phyloP scores from a whole-genome alignment of 23 tunicate species.

The Halocynthia roretzi region DNA sequence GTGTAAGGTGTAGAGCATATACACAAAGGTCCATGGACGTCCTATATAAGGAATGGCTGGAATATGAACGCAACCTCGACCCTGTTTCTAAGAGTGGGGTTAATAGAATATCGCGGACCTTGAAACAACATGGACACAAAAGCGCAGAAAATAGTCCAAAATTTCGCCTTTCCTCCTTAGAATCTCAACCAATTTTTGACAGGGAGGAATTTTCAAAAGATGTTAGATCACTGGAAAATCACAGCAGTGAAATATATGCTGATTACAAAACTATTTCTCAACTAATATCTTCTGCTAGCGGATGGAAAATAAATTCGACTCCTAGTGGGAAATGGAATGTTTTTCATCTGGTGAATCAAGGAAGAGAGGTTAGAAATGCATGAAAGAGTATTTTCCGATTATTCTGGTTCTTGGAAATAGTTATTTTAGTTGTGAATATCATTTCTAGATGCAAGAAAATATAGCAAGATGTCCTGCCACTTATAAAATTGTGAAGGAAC shows the following conservation, averaged over 20 bases:
- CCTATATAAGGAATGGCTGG: neutral
- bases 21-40: neutral
- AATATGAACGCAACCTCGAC: neutral
- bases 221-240: slow-evolving; percentile 29
- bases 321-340: slow-evolving; percentile 51
- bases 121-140: too few relatives aligned
- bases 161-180: slow-evolving; percentile 30
- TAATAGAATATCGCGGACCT: too few relatives aligned
- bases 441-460: slow-evolving; percentile 39
- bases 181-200: slow-evolving; percentile 27
- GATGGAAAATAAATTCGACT: slow-evolving; percentile 54
- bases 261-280: slow-evolving; percentile 14
- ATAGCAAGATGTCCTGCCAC: slow-evolving; percentile 49
- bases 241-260: slow-evolving; percentile 8
- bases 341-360: slow-evolving; percentile 67
- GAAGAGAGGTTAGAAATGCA: slow-evolving; percentile 36
- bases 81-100: too few relatives aligned
- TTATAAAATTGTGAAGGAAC: slow-evolving; percentile 4
- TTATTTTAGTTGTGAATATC: neutral
- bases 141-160: too few relatives aligned
- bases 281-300: neutral
- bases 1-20: slow-evolving; percentile 17
- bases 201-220: slow-evolving; percentile 18
- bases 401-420: neutral
- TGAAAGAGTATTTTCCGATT: neutral